Evolutionary conservation across 2,113 vertebrate species (phyloP).

Genomic region (Ceuthmochares aereus): DNA sequence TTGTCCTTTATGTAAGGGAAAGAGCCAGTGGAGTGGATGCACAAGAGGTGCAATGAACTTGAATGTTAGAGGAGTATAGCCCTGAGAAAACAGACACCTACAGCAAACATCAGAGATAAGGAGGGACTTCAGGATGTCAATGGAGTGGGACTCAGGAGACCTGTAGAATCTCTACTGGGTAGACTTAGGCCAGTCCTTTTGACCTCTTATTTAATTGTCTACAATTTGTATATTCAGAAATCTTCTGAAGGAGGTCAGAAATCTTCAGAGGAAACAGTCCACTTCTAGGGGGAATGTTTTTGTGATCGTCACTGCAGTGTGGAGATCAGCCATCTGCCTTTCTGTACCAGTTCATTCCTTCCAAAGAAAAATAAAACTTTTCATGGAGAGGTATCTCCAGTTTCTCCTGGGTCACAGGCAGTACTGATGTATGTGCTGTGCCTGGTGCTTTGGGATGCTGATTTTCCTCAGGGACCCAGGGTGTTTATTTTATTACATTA

Average conservation of each 20-base stretch:
- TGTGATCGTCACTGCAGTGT: rapidly evolving
- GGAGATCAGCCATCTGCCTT: neutral
- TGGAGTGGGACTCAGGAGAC: neutral
- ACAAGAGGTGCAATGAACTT: neutral
- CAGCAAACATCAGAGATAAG: neutral
- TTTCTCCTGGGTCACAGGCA: neutral
- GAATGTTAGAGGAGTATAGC: neutral
- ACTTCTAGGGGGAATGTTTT: neutral
- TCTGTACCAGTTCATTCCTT: neutral
- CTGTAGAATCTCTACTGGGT: neutral
- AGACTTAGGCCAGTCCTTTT: neutral
- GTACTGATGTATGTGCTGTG: neutral
- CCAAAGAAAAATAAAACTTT: neutral
- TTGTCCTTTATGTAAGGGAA: neutral
- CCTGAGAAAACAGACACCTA: neutral
- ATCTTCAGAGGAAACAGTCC: neutral
- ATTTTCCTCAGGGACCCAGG: neutral
- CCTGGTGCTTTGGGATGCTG: neutral
- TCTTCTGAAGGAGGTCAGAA: neutral
- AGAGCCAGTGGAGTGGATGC: neutral
- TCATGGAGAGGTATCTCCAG: neutral
- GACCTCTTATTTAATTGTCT: neutral
- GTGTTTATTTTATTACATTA: neutral
- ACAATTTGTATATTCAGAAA: neutral
- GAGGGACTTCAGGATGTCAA: neutral